Percentiles rank a stretch among this genome's conserved stretches.
Evolutionary conservation across 2,797 vertebrate genomes (phyloP).

Genomic region (Melanotaenia trifasciata): DNA sequence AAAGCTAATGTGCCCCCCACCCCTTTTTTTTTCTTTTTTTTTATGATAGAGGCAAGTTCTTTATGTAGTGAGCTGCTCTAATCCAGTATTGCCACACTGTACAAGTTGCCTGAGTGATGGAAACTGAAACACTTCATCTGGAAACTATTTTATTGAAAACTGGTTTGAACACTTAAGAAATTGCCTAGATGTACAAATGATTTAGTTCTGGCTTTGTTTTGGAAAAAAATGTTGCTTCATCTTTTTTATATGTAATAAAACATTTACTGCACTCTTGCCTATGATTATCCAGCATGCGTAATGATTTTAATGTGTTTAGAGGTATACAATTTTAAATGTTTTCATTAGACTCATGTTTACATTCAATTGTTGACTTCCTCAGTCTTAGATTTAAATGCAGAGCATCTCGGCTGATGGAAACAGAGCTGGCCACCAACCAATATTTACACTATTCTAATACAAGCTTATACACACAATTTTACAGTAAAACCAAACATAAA

Average conservation of each 20-base stretch:
- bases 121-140: slow-evolving; percentile 22
- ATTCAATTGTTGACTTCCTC: background rate
- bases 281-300: background rate
- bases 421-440: background rate
- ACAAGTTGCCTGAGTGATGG: slow-evolving; percentile 28
- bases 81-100: slow-evolving; percentile 42
- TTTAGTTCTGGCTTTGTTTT: slow-evolving; percentile 68
- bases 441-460: background rate
- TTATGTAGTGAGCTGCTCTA: slow-evolving; percentile 17
- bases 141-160: slow-evolving; percentile 45
- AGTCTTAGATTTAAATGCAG: slow-evolving; percentile 2
- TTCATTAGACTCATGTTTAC: background rate
- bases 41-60: slow-evolving; percentile 18
- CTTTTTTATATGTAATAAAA: slow-evolving; percentile 81
- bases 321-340: too few species aligned
- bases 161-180: slow-evolving; percentile 32
- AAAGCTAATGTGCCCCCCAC: background rate
- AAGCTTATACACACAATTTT: background rate
- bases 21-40: background rate
- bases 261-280: slow-evolving; percentile 69
- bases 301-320: slow-evolving; percentile 4
- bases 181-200: slow-evolving; percentile 39
- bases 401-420: slow-evolving; percentile 2
- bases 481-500: background rate
- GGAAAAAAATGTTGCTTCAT: slow-evolving; percentile 58